Conservation (phyloP, 1,140 invertebrate genomes). For the Cydia amplana region DNA sequence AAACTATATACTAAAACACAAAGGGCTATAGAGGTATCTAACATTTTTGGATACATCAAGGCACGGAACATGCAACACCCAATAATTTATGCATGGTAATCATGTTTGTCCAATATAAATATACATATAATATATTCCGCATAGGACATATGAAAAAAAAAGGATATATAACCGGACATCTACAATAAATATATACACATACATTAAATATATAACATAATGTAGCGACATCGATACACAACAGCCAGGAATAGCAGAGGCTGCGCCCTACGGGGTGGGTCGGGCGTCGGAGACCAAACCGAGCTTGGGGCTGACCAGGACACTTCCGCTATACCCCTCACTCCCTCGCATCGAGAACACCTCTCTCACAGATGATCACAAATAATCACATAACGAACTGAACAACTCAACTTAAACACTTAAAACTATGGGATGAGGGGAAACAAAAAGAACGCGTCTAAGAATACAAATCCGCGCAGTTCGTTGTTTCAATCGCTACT, state of each 20-base stretch:
- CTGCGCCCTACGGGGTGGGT: conserved; percentile 73
- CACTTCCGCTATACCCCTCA: conserved; percentile 78
- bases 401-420: conserved; percentile 71
- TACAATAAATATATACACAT: conserved; percentile 73
- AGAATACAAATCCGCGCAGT: conserved; percentile 53
- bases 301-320: conserved; percentile 73
- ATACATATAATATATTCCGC: conserved; percentile 46
- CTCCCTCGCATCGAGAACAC: conserved; percentile 79
- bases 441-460: conserved; percentile 65
- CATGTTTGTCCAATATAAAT: conserved; percentile 52
- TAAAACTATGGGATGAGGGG: conserved; percentile 62
- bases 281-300: conserved; percentile 69
- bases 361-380: conserved; percentile 79
- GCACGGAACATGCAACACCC: conserved; percentile 78
- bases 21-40: conserved; percentile 74
- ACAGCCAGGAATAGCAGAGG: conserved; percentile 78
- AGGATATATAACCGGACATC: conserved; percentile 54
- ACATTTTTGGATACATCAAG: conserved; percentile 73
- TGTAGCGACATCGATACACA: conserved; percentile 77
- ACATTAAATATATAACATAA: conserved; percentile 62
- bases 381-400: conserved; percentile 73
- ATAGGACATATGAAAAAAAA: conserved; percentile 45
- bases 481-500: conserved; percentile 42
- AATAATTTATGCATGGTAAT: conserved; percentile 54
- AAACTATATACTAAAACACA: conserved; percentile 72